phyloP scores from a whole-genome alignment of 2,113 vertebrate species.

The Peromyscus polionotus region DNA sequence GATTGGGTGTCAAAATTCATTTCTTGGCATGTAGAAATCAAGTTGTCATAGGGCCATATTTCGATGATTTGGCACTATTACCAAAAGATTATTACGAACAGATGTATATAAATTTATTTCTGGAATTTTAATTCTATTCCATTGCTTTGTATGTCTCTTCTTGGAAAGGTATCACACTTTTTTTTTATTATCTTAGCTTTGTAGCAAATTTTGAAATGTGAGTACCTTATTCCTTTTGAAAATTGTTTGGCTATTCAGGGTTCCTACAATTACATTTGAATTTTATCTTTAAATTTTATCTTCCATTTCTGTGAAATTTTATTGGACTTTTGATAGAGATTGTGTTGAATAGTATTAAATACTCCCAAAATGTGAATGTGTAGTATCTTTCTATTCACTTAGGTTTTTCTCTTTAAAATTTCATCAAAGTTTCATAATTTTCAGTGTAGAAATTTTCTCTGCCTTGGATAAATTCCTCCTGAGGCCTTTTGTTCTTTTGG shows the following conservation, averaged over 20 bases:
- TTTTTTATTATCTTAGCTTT: constrained; percentile 20
- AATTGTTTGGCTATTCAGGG: not conserved
- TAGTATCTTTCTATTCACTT: not conserved
- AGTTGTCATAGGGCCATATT: not conserved
- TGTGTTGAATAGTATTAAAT: not conserved
- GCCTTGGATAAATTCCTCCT: not conserved
- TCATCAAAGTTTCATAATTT: not conserved
- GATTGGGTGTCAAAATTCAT: not conserved
- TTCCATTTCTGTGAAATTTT: not conserved
- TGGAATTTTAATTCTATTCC: not conserved
- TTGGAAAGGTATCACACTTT: not conserved
- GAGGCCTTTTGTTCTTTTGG: not conserved
- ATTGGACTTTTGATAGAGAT: not conserved
- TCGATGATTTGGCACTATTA: not conserved
- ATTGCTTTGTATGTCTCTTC: not conserved
- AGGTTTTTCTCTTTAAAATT: not conserved
- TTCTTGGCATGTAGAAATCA: not conserved
- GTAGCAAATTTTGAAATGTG: not conserved
- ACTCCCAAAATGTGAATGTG: not conserved
- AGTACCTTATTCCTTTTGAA: not conserved
- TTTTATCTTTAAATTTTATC: too few species aligned
- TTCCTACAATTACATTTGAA: not conserved
- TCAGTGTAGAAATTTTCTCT: not conserved
- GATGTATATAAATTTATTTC: not conserved
- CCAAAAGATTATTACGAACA: not conserved